A percentile compares a stretch with the other conserved stretches of the same genome.
Conservation (phyloP, 2,888 invertebrate genomes). For the Pogonocherus hispidulus region DNA sequence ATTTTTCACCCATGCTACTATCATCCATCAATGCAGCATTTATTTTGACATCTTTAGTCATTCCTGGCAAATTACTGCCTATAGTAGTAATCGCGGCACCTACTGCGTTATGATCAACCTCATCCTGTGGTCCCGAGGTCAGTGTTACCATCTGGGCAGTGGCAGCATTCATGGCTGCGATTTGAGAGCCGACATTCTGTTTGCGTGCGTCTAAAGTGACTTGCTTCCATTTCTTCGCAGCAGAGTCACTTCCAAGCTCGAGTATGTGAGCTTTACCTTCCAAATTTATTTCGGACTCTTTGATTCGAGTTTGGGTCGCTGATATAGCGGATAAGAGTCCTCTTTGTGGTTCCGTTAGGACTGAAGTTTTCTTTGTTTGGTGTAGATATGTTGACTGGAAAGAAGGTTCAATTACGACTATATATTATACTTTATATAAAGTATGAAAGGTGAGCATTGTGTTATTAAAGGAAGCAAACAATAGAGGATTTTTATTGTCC, state of each 20-base stretch:
- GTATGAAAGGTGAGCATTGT: not conserved
- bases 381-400: conserved; percentile 71
- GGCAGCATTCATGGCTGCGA: conserved; percentile 99
- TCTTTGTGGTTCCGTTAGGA: conserved; percentile 91
- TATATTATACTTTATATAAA: not conserved
- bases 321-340: conserved; percentile 93
- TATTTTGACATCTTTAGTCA: conserved; percentile 94
- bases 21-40: conserved; percentile 96
- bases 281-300: conserved; percentile 84
- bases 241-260: conserved; percentile 85
- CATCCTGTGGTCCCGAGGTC: conserved; percentile 79
- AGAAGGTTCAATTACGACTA: not conserved
- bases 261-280: conserved; percentile 74
- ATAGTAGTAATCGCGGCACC: conserved; percentile 98
- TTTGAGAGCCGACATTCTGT: conserved; percentile 96
- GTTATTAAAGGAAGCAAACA: not conserved
- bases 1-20: conserved; percentile 83
- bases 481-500: not conserved
- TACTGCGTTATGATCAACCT: conserved; percentile 95
- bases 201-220: conserved; percentile 94
- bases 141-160: conserved; percentile 84
- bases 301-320: conserved; percentile 89
- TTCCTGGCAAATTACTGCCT: conserved; percentile 95
- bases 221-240: conserved; percentile 94
- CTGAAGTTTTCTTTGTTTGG: conserved; percentile 87